A percentile compares a stretch with the other conserved stretches of the same genome.
Conservation (phyloP, 2,888 invertebrate species). For the Phyllotreta striolata region DNA sequence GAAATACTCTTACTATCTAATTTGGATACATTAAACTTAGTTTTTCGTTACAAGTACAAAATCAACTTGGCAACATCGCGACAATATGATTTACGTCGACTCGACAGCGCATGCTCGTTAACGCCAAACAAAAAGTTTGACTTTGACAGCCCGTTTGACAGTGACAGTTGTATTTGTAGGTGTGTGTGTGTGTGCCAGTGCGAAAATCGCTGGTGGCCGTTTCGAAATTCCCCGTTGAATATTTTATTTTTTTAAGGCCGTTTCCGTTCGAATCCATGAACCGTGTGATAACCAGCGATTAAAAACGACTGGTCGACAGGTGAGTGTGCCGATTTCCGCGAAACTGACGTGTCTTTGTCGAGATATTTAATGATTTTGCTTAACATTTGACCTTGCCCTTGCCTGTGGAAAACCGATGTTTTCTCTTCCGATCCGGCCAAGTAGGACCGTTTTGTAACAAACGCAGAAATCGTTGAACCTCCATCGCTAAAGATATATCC, state of each 20-base stretch:
- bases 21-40: no score
- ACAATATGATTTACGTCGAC: conserved; percentile 9
- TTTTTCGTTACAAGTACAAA: no score
- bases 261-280: background rate
- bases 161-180: conserved; percentile 46
- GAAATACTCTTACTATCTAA: background rate
- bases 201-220: conserved; percentile 20
- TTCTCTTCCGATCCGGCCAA: background rate
- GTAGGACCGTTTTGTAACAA: no score
- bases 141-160: conserved; percentile 42
- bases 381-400: conserved; percentile 13
- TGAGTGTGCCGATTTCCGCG: background rate
- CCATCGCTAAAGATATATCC: no score
- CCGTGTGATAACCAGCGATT: conserved; percentile 3
- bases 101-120: conserved; percentile 22
- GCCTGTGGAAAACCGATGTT: conserved; percentile 1
- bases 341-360: background rate
- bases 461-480: no score
- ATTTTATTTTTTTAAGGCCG: background rate
- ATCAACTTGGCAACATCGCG: background rate
- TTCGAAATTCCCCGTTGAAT: conserved; percentile 1
- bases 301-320: background rate
- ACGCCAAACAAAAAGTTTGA: conserved; percentile 33
- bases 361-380: background rate
- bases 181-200: conserved; percentile 33